phyloP scores from a whole-genome alignment of 2,888 invertebrate genomes.

The Hetaerina titia region DNA sequence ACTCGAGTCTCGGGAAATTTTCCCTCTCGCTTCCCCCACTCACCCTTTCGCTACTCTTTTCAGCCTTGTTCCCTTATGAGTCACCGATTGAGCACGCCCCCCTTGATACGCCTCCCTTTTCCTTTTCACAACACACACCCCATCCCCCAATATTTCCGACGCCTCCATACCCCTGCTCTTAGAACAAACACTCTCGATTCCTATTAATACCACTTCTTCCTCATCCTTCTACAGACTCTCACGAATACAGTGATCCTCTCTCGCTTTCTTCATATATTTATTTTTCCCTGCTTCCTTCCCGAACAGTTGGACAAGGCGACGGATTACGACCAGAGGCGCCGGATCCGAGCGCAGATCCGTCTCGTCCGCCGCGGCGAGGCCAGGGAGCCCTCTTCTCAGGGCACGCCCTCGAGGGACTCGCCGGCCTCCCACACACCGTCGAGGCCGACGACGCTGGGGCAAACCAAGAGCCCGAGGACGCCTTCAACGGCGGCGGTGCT shows the following conservation, averaged over 20 bases:
- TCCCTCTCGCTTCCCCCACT: not conserved
- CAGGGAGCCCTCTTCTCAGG: not conserved
- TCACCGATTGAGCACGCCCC: constrained; percentile 17
- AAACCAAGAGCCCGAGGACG: constrained; percentile 45
- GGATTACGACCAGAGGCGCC: constrained; percentile 87
- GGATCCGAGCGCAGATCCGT: constrained; percentile 88
- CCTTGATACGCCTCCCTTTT: not conserved
- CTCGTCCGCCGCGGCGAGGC: constrained; percentile 77
- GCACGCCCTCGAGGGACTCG: constrained; percentile 3
- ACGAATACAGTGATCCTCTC: constrained; percentile 68
- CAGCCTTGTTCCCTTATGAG: not conserved
- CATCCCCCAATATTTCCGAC: not conserved
- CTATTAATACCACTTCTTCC: not conserved
- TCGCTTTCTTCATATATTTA: constrained; percentile 71
- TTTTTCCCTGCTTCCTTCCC: constrained; percentile 75
- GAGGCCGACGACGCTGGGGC: not conserved
- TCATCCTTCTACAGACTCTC: not conserved
- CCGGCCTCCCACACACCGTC: not conserved
- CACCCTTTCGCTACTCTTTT: not conserved
- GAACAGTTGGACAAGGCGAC: constrained; percentile 85
- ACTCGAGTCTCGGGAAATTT: not conserved
- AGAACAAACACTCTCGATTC: not conserved
- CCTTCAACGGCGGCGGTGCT: constrained; percentile 55
- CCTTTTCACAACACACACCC: not conserved
- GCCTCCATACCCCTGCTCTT: not conserved